Percentiles rank a stretch among this genome's conserved stretches.
These are phyloP conservation scores for Athalia rosae DNA, from an alignment of 2,888 invertebrate genomes.

Conservation along the genomic window DNA sequence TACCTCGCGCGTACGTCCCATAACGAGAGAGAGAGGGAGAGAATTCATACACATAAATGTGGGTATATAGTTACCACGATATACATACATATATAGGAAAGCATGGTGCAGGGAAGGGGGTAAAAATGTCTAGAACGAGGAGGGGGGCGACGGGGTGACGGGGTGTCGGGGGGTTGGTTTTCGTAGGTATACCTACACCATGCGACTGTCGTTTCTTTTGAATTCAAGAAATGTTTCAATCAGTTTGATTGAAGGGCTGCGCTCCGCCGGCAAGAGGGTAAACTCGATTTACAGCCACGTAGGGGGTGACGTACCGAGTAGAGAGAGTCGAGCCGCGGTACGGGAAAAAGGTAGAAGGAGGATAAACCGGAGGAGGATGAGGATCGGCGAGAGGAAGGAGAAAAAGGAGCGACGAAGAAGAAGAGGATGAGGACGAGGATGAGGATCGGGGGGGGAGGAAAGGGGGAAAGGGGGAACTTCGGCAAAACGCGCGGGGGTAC, in stretches of 20 bases:
- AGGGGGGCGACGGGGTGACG: neutral
- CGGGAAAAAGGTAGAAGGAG: slow-evolving; percentile 49
- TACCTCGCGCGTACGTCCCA: neutral
- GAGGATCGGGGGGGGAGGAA: too few relatives aligned
- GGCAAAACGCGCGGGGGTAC: too few relatives aligned
- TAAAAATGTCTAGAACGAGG: neutral
- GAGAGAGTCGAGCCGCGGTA: slow-evolving; percentile 51
- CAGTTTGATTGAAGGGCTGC: slow-evolving; percentile 74
- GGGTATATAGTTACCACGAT: neutral
- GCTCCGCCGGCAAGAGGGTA: slow-evolving; percentile 72
- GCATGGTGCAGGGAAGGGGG: neutral
- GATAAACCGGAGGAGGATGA: too few relatives aligned
- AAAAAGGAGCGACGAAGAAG: too few relatives aligned
- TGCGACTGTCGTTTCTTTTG: slow-evolving; percentile 72
- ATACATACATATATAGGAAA: neutral
- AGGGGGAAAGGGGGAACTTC: too few relatives aligned
- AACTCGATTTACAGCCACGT: slow-evolving; percentile 74
- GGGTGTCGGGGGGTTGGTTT: neutral
- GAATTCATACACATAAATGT: neutral
- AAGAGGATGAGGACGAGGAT: too few relatives aligned
- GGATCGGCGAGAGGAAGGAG: too few relatives aligned
- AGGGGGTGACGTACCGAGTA: slow-evolving; percentile 55
- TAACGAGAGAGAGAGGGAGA: neutral
- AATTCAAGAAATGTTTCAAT: slow-evolving; percentile 74
- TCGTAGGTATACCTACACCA: neutral